A percentile compares a stretch with the other conserved stretches of the same genome.
These are phyloP conservation scores for Portunus trituberculatus DNA, from an alignment of 1,140 invertebrate genomes.

Conservation along the genomic window DNA sequence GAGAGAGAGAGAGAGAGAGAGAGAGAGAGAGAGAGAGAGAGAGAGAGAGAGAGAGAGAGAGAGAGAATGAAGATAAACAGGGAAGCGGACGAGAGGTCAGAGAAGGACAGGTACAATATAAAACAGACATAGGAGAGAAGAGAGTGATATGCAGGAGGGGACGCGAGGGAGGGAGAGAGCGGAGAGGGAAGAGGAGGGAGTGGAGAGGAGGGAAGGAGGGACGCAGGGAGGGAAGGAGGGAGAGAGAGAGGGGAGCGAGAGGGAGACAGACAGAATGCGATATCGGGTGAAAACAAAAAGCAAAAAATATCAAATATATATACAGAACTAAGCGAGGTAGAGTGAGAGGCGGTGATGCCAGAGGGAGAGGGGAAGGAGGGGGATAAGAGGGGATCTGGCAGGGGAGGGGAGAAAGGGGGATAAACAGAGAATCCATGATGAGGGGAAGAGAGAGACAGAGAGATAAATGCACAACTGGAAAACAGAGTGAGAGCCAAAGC, in stretches of 20 bases:
- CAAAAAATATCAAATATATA: constrained; percentile 76
- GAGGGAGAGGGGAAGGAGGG: constrained; percentile 45
- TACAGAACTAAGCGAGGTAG: constrained; percentile 72
- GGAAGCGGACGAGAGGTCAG: constrained; percentile 52
- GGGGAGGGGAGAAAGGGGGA: constrained; percentile 71
- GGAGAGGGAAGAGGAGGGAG: not conserved
- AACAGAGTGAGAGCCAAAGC: constrained; percentile 74
- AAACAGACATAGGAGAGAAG: constrained; percentile 72
- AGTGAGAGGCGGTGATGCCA: constrained; percentile 58
- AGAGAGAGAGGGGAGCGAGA: constrained; percentile 55
- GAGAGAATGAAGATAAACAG: constrained; percentile 37
- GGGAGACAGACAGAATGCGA: constrained; percentile 75
- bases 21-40: constrained; percentile 60
- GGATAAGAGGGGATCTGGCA: constrained; percentile 44
- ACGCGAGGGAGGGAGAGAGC: constrained; percentile 43
- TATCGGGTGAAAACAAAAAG: constrained; percentile 74
- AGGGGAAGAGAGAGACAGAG: constrained; percentile 74
- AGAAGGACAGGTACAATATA: constrained; percentile 73
- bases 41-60: constrained; percentile 58
- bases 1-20: constrained; percentile 54
- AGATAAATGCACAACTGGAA: constrained; percentile 75
- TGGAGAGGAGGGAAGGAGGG: not conserved
- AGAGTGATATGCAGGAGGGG: constrained; percentile 70
- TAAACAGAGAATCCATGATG: constrained; percentile 75
- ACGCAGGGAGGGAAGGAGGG: constrained; percentile 30